These are phyloP conservation scores for Huso huso DNA, from an alignment of 2,797 vertebrate genomes.

Conservation along the genomic window DNA sequence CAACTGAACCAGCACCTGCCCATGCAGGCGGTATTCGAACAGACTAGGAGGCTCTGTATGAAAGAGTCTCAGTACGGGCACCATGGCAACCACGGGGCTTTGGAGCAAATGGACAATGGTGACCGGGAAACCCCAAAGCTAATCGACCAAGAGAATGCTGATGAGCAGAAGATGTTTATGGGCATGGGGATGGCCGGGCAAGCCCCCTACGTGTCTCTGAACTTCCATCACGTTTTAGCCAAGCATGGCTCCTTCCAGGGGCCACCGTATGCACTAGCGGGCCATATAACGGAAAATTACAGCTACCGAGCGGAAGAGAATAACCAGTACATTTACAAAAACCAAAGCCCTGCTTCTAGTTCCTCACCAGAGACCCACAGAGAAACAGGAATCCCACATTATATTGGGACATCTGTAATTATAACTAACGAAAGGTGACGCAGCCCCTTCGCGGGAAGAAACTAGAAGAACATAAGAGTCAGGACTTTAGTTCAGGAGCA, in stretches of 20 bases:
- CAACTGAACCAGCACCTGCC: slow-evolving; percentile 55
- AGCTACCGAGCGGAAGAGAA: slow-evolving; percentile 48
- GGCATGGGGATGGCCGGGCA: slow-evolving; percentile 52
- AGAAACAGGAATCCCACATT: slow-evolving; percentile 63
- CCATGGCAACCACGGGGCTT: slow-evolving; percentile 26
- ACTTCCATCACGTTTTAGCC: slow-evolving; percentile 73
- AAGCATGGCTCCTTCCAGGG: slow-evolving; percentile 62
- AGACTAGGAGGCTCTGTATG: slow-evolving; percentile 56
- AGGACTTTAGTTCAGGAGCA: neutral
- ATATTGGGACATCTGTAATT: slow-evolving; percentile 83
- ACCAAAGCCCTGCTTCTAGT: slow-evolving; percentile 58
- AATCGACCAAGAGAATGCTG: slow-evolving; percentile 36
- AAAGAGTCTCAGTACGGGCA: slow-evolving; percentile 53
- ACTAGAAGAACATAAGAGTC: slow-evolving; percentile 3
- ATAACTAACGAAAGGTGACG: slow-evolving; percentile 84
- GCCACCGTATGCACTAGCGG: slow-evolving; percentile 46
- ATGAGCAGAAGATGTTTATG: slow-evolving; percentile 41
- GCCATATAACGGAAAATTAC: slow-evolving; percentile 47
- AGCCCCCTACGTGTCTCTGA: slow-evolving; percentile 71
- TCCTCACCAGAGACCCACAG: slow-evolving; percentile 56
- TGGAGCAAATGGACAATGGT: slow-evolving; percentile 29
- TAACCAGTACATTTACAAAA: slow-evolving; percentile 52
- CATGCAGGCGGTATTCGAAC: slow-evolving; percentile 60
- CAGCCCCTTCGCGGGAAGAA: slow-evolving; percentile 4
- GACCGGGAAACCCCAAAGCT: slow-evolving; percentile 35